Percentiles rank a stretch among this genome's conserved stretches.
Evolutionary conservation across 2,888 invertebrate species (phyloP).

Genomic region (Torymus tubicola): DNA sequence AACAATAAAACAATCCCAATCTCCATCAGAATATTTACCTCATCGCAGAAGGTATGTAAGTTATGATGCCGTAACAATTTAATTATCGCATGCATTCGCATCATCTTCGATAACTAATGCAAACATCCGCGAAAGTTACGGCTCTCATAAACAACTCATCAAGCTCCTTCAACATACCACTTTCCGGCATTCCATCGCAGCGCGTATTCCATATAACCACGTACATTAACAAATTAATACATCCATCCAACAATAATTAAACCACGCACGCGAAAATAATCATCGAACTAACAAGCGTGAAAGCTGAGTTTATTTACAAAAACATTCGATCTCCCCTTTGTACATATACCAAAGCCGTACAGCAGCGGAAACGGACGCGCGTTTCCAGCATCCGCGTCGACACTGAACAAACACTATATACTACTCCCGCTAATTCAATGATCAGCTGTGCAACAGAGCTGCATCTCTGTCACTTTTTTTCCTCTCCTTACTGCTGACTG

Average conservation of each 20-base stretch:
- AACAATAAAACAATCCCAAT: no score
- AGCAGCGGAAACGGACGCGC: background rate
- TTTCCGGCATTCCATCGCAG: no score
- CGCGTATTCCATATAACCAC: no score
- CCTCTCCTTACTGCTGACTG: background rate
- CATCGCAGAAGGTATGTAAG: no score
- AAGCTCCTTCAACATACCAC: background rate
- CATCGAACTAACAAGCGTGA: constrained; percentile 6
- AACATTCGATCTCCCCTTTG: background rate
- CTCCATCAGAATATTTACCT: no score
- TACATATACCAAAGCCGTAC: background rate
- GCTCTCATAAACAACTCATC: background rate
- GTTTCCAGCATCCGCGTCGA: constrained; percentile 24
- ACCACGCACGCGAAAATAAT: background rate
- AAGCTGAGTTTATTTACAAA: constrained; percentile 10
- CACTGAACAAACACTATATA: no score
- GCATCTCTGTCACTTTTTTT: no score
- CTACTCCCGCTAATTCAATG: constrained; percentile 31
- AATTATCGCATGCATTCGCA: no score
- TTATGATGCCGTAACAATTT: no score
- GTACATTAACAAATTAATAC: no score
- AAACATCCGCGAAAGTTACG: background rate
- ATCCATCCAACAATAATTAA: no score
- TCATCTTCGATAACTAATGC: background rate
- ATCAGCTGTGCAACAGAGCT: background rate